Evolutionary conservation across 2,797 vertebrate genomes (phyloP).

Genomic region (Australoheros facetus): DNA sequence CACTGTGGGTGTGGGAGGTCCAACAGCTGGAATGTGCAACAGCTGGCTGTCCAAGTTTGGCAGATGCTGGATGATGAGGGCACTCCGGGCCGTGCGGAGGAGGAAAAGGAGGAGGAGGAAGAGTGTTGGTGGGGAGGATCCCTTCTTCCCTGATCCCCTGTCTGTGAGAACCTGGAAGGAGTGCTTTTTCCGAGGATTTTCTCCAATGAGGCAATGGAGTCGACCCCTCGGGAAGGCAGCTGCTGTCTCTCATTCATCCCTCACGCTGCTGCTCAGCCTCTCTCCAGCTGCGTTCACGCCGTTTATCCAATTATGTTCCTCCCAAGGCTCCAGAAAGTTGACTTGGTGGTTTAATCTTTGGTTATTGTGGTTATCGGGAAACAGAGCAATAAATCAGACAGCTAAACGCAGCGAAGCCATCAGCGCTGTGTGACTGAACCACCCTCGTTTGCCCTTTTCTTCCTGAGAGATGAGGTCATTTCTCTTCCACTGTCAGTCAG

Average conservation of each 20-base stretch:
- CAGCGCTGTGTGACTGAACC: neutral
- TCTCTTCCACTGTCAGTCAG: neutral
- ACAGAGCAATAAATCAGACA: neutral
- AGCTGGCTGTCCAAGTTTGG: conserved; percentile 67
- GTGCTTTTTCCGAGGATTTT: conserved; percentile 58
- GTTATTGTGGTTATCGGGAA: neutral
- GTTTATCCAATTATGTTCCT: neutral
- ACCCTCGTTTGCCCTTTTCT: neutral
- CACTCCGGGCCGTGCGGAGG: conserved; percentile 48
- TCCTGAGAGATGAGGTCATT: neutral
- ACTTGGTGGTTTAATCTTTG: neutral
- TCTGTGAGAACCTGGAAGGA: conserved; percentile 72
- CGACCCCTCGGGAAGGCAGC: conserved; percentile 48
- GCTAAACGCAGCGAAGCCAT: neutral
- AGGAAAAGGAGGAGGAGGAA: conserved; percentile 24
- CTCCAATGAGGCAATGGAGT: conserved; percentile 55
- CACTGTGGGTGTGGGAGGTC: conserved; percentile 70
- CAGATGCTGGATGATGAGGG: conserved; percentile 54
- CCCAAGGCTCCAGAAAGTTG: neutral
- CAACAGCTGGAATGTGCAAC: conserved; percentile 69
- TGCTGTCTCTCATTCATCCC: conserved; percentile 50
- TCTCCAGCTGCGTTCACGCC: neutral
- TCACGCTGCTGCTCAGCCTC: conserved; percentile 17
- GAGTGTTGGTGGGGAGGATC: conserved; percentile 19
- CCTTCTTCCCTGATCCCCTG: conserved; percentile 19